Conservation (phyloP, 2,888 invertebrate species). For the Standfussiana lucernea region DNA sequence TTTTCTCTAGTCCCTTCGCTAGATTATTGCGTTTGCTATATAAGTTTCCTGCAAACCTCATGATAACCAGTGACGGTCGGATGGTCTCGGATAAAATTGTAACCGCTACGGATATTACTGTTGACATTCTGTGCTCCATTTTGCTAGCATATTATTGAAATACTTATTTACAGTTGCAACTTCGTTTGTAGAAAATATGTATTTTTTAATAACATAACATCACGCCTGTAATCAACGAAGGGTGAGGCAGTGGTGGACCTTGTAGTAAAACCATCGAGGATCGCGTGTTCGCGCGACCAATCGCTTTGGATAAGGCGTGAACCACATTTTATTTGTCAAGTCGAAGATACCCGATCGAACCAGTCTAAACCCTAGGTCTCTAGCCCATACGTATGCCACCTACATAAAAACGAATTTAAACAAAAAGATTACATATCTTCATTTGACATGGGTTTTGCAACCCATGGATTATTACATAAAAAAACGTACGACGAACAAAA, state of each 20-base stretch:
- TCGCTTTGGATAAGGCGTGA: no score
- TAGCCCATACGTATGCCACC: no score
- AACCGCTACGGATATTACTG: constrained; percentile 46
- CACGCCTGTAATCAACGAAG: not conserved
- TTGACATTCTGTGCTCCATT: constrained; percentile 34
- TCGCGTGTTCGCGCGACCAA: no score
- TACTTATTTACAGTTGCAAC: not conserved
- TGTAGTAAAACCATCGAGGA: not conserved
- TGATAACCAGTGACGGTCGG: constrained; percentile 28
- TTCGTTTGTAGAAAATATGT: not conserved
- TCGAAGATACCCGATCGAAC: not conserved
- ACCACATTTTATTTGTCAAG: not conserved
- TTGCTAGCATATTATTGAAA: constrained; percentile 30
- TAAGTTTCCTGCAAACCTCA: constrained; percentile 19
- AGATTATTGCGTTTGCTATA: constrained; percentile 30
- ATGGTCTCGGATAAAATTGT: constrained; percentile 47
- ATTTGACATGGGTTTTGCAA: not conserved
- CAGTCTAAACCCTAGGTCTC: not conserved
- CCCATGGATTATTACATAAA: not conserved
- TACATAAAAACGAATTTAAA: not conserved
- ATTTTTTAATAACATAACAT: not conserved
- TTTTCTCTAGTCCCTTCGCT: constrained; percentile 9
- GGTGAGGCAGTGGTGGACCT: not conserved
- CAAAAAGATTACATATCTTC: not conserved
- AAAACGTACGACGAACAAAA: constrained; percentile 13